Conservation (phyloP, 2,888 invertebrate genomes). For the Coelogynopora nodosa region DNA sequence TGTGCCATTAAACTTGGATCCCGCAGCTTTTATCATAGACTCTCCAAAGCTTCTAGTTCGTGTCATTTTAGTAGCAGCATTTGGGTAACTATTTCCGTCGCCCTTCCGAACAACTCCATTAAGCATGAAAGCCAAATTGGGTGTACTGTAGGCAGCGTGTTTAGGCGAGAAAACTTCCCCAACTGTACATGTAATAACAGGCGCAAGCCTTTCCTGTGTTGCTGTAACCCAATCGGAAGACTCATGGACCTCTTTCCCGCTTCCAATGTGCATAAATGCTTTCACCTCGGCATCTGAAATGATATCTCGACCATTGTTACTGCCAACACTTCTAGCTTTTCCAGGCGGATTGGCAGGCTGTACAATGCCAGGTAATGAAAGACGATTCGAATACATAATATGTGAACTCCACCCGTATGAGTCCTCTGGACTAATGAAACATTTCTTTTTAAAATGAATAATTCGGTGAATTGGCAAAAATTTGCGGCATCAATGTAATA, state of each 20-base stretch:
- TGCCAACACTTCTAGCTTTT: background rate
- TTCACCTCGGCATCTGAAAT: conserved; percentile 14
- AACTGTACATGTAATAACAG: background rate
- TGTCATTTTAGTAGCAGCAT: background rate
- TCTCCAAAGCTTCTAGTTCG: background rate
- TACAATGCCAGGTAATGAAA: background rate
- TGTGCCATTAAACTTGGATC: background rate
- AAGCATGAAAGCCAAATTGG: background rate
- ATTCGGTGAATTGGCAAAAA: no score
- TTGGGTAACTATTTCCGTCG: background rate
- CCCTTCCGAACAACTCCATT: background rate
- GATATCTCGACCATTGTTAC: background rate
- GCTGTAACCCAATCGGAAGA: background rate
- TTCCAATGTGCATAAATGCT: background rate
- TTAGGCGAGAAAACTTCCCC: background rate
- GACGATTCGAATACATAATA: background rate
- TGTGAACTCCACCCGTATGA: background rate
- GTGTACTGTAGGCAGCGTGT: conserved; percentile 25
- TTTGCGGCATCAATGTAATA: no score
- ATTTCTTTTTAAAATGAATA: no score
- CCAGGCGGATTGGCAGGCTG: background rate
- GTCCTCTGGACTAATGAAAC: no score
- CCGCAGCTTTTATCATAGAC: background rate
- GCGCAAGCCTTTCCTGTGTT: background rate
- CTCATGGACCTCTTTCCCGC: background rate